phyloP scores from a whole-genome alignment of 2,113 vertebrate genomes.

The Clupea harengus region DNA sequence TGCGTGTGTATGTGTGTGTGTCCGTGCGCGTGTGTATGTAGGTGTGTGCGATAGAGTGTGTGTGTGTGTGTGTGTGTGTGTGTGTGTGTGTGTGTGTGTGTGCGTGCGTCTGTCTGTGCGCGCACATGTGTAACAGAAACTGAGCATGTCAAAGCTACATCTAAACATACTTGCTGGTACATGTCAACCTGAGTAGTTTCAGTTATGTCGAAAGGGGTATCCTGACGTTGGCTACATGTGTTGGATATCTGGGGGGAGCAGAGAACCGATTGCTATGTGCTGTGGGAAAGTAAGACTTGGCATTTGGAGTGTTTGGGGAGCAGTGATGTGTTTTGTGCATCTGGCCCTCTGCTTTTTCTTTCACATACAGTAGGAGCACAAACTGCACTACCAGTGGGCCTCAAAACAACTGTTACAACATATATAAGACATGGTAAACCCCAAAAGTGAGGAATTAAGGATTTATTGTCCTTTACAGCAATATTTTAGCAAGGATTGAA shows the following conservation, averaged over 20 bases:
- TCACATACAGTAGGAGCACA: not conserved
- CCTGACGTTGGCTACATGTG: not conserved
- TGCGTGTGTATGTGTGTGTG: too few species aligned
- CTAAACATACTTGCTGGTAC: conserved; percentile 6
- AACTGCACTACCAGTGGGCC: not conserved
- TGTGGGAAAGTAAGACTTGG: not conserved
- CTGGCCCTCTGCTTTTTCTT: not conserved
- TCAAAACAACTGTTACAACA: not conserved
- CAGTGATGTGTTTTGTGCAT: not conserved
- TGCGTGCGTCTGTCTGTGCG: not conserved
- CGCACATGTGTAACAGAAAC: not conserved
- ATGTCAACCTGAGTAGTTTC: too few species aligned
- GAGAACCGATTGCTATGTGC: not conserved
- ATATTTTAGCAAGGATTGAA: not conserved
- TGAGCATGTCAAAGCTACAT: not conserved
- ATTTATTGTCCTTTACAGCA: not conserved
- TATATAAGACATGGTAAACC: not conserved
- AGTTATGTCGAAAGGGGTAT: too few species aligned
- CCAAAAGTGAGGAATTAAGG: not conserved
- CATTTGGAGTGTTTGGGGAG: not conserved
- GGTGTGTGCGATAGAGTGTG: too few species aligned
- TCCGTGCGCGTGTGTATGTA: too few species aligned
- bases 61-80: not conserved
- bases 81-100: not conserved
- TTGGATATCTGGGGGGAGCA: not conserved